Base-by-base conservation (phyloP, 2,888 invertebrate genomes). In the Eucriotettix oculatus region DNA sequence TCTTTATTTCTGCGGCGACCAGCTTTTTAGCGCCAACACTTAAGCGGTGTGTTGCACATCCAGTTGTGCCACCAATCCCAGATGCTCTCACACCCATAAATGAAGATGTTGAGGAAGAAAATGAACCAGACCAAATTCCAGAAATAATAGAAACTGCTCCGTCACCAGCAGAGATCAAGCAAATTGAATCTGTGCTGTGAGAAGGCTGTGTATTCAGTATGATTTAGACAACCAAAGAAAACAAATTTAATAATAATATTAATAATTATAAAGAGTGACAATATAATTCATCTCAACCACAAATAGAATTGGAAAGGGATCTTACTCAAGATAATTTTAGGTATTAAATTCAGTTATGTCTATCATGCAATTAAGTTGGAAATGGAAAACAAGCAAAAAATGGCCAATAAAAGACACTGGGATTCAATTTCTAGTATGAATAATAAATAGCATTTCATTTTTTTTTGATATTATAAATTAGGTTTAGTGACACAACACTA, bases 11-110 rank as follows among this genome's bases (percentile, higher is more conserved):
- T 12, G 88, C 94, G 0, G 68, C 88, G 16, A 87, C 92, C 29
- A 94, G 93, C 67, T 90, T 90, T 69, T 76, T 87, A 67, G 88
- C 90, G 58, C 90, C 90, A 0, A 78, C 83, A 65, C 79, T 90
- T 71, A 83, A 81, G 70, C 76, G 79, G 64, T 78, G 69, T 57
- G 65, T 67, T 63, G 77, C 79, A 70, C 74, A 74, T 55, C 80
- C 85, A 68, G 80, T 82, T 65, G 75, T 80, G 64, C 81, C 81
- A 53, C 81, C 82, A 58, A 80, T 82, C 58, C 72, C 79, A 63
- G 90, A 90, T 71, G 84, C 84, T 10, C 77, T 90, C 56, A 86
- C 87, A 9, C 90, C 90, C 16, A 90, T 90, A 64, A 89, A 90
- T 71, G 88, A 88, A 71, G 76, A 76, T 65, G 74, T 75, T 60